Conservation (phyloP, 2,888 invertebrate species). For the Drosophila paracracens region DNA sequence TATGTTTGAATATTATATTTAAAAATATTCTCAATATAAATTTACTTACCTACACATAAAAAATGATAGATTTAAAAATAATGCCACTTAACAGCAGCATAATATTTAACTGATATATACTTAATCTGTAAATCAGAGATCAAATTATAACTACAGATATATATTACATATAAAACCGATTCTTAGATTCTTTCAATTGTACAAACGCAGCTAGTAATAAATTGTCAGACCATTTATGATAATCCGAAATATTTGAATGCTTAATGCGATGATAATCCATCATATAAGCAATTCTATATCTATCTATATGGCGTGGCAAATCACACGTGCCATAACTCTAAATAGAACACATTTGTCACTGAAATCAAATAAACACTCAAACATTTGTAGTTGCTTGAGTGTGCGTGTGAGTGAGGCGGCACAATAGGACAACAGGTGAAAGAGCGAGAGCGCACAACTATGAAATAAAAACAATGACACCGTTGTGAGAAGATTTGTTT, state of each 20-base stretch:
- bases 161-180: not conserved
- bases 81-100: not conserved
- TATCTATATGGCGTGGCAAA: constrained; percentile 43
- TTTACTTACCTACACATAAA: not conserved
- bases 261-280: constrained; percentile 53
- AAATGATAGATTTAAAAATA: not conserved
- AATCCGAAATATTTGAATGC: not conserved
- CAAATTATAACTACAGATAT: not conserved
- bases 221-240: no score
- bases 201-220: not conserved
- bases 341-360: constrained; percentile 78
- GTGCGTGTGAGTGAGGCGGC: constrained; percentile 11
- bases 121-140: not conserved
- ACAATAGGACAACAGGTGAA: not conserved
- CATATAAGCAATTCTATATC: constrained; percentile 41
- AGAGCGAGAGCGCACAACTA: not conserved
- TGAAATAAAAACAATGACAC: constrained; percentile 14
- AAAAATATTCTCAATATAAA: not conserved
- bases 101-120: not conserved
- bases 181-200: not conserved
- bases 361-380: constrained; percentile 61
- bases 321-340: constrained; percentile 76
- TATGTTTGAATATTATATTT: not conserved
- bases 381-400: constrained; percentile 46
- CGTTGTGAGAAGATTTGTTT: constrained; percentile 69